Evolutionary conservation across 2,797 vertebrate species (phyloP).

Genomic region (Rhodeus uyekii): DNA sequence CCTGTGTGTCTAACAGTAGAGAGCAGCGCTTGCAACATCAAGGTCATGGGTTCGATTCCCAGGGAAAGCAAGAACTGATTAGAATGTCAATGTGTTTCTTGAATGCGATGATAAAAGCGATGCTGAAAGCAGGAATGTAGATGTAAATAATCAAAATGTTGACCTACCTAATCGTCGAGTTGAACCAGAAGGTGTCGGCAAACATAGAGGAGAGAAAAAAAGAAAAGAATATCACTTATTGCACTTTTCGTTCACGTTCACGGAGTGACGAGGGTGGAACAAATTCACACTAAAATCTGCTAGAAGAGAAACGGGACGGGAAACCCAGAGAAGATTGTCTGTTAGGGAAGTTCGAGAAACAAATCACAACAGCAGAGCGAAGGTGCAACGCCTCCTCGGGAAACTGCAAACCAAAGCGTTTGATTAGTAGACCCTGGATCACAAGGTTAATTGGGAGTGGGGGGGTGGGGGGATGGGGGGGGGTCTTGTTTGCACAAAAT

Average conservation of each 20-base stretch:
- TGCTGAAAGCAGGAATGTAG: too few relatives aligned
- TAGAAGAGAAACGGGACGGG: slow-evolving; percentile 39
- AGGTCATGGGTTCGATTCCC: too few relatives aligned
- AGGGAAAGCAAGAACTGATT: too few relatives aligned
- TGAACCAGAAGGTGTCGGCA: slow-evolving; percentile 31
- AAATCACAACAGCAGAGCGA: slow-evolving; percentile 41
- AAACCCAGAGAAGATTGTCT: slow-evolving; percentile 43
- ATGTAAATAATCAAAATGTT: too few relatives aligned
- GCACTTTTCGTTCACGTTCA: background rate
- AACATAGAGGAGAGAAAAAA: slow-evolving; percentile 61
- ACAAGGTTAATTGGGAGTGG: slow-evolving; percentile 64
- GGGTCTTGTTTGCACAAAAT: slow-evolving; percentile 24
- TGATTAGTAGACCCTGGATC: slow-evolving; percentile 69
- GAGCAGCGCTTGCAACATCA: too few relatives aligned
- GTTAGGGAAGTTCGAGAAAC: slow-evolving; percentile 46
- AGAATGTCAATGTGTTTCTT: too few relatives aligned
- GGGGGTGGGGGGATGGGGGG: background rate
- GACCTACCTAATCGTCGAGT: slow-evolving; percentile 70
- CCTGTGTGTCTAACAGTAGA: too few relatives aligned
- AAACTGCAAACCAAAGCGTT: slow-evolving; percentile 53
- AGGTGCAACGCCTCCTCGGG: slow-evolving; percentile 25
- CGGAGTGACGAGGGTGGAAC: background rate
- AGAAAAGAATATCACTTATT: background rate
- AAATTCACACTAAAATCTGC: slow-evolving; percentile 19
- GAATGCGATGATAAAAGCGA: too few relatives aligned